Percentiles rank a stretch among this genome's conserved stretches.
Evolutionary conservation across 2,797 vertebrate genomes (phyloP).

Genomic region (Sebastiscus albofasciatus): DNA sequence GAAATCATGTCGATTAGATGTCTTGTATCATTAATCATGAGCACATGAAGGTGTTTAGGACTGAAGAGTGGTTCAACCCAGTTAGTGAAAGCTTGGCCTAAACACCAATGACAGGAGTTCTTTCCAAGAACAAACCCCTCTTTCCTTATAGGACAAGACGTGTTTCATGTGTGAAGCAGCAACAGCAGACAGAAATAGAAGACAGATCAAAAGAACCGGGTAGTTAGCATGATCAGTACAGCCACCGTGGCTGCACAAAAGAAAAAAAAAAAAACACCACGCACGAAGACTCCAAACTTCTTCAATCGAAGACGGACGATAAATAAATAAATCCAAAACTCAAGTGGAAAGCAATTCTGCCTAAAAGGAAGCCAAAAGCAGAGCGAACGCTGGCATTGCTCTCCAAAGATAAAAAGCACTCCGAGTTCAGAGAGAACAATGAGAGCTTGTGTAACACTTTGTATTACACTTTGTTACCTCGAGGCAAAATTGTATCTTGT

Average conservation of each 20-base stretch:
- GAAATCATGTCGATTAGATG: not conserved
- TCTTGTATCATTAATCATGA: not conserved
- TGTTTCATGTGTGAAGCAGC: slow-evolving; percentile 16
- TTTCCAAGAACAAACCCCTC: not conserved
- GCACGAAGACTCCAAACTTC: slow-evolving; percentile 26
- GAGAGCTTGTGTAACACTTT: slow-evolving; percentile 20
- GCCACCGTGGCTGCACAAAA: slow-evolving; percentile 4
- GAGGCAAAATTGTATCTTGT: slow-evolving; percentile 7
- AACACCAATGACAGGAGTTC: not conserved
- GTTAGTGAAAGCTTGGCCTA: not conserved
- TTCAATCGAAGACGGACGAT: slow-evolving; percentile 23
- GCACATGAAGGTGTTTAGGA: not conserved
- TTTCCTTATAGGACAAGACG: not conserved
- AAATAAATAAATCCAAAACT: slow-evolving; percentile 31
- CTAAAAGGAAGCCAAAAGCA: slow-evolving; percentile 32
- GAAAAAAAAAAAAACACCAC: not conserved
- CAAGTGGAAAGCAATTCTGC: slow-evolving; percentile 32
- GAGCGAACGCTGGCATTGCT: slow-evolving; percentile 8
- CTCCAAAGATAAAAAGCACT: slow-evolving; percentile 35
- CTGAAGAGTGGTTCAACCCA: not conserved
- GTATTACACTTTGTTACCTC: slow-evolving; percentile 20
- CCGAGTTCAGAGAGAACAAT: slow-evolving; percentile 30
- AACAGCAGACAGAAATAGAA: slow-evolving; percentile 9
- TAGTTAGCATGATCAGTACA: slow-evolving; percentile 30
- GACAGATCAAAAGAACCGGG: slow-evolving; percentile 23